Conservation (phyloP, 2,797 vertebrate species). For the Malurus leucopterus region DNA sequence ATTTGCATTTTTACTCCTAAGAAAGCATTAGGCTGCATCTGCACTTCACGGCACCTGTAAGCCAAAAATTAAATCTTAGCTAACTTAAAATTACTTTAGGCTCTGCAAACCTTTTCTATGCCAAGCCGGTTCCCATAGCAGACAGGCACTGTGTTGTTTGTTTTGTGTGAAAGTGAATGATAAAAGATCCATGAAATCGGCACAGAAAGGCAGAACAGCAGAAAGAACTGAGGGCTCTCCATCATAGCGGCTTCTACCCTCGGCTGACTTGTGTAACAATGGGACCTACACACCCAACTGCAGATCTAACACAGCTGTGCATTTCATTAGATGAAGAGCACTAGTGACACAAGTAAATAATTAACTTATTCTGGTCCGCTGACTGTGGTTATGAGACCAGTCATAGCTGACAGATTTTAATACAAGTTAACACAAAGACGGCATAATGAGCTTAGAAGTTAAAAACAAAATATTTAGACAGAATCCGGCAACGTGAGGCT, state of each 20-base stretch:
- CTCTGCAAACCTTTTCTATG: conserved; percentile 79
- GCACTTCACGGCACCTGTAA: conserved; percentile 71
- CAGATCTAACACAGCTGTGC: conserved; percentile 92
- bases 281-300: conserved; percentile 79
- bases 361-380: conserved; percentile 98
- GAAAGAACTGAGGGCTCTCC: conserved; percentile 88
- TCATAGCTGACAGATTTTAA: conserved; percentile 87
- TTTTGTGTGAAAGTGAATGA: conserved; percentile 99
- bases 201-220: conserved; percentile 98
- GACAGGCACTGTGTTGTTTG: conserved; percentile 97
- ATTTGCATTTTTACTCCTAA: conserved; percentile 2
- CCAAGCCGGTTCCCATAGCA: conserved; percentile 87
- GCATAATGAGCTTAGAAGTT: conserved; percentile 82
- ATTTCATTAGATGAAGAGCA: conserved; percentile 85
- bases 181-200: conserved; percentile 99
- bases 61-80: conserved; percentile 77
- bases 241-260: conserved; percentile 81
- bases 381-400: conserved; percentile 90
- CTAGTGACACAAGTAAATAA: conserved; percentile 96
- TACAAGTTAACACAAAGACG: conserved; percentile 80
- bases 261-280: conserved; percentile 82
- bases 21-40: conserved; percentile 33
- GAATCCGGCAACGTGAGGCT: conserved; percentile 68
- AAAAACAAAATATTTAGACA: conserved; percentile 83
- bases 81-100: conserved; percentile 78